phyloP scores from a whole-genome alignment of 1,140 invertebrate species.

The Campoletis sonorensis region DNA sequence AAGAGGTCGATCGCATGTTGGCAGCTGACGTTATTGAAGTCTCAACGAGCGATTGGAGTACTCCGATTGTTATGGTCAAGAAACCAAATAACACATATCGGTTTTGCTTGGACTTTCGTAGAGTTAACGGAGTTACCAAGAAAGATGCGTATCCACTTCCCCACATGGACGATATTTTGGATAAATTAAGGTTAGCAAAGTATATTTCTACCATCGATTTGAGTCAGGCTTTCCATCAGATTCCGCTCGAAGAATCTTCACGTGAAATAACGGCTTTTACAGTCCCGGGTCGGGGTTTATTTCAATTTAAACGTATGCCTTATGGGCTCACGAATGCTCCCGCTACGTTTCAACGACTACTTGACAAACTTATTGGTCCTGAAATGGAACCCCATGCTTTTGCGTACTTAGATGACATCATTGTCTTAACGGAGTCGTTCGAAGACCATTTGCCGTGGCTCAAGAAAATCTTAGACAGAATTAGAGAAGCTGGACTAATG shows the following conservation, averaged over 20 bases:
- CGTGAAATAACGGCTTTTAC: slow-evolving; percentile 4
- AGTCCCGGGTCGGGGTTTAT: not conserved
- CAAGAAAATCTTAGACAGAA: slow-evolving; percentile 47
- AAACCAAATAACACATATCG: slow-evolving; percentile 14
- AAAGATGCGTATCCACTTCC: slow-evolving; percentile 39
- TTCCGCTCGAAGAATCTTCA: not conserved
- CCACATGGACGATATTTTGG: slow-evolving; percentile 12
- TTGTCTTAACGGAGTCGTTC: slow-evolving; percentile 31
- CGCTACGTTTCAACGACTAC: not conserved
- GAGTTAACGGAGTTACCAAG: slow-evolving; percentile 5
- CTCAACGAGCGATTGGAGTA: slow-evolving; percentile 62
- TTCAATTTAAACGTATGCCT: slow-evolving; percentile 20
- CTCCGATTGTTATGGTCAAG: slow-evolving; percentile 67
- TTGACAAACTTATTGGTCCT: not conserved
- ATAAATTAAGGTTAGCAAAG: not conserved
- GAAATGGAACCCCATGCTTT: slow-evolving; percentile 24
- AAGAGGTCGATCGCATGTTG: slow-evolving; percentile 56
- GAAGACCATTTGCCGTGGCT: slow-evolving; percentile 55
- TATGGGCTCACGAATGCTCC: slow-evolving; percentile 26
- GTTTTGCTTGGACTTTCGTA: slow-evolving; percentile 19
- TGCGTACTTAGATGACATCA: slow-evolving; percentile 37
- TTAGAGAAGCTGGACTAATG: slow-evolving; percentile 47
- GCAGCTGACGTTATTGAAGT: slow-evolving; percentile 59
- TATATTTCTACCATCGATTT: slow-evolving; percentile 24
- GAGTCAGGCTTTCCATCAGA: slow-evolving; percentile 22